Evolutionary conservation across 2,888 invertebrate genomes (phyloP).

Genomic region (Stramonita haemastoma): DNA sequence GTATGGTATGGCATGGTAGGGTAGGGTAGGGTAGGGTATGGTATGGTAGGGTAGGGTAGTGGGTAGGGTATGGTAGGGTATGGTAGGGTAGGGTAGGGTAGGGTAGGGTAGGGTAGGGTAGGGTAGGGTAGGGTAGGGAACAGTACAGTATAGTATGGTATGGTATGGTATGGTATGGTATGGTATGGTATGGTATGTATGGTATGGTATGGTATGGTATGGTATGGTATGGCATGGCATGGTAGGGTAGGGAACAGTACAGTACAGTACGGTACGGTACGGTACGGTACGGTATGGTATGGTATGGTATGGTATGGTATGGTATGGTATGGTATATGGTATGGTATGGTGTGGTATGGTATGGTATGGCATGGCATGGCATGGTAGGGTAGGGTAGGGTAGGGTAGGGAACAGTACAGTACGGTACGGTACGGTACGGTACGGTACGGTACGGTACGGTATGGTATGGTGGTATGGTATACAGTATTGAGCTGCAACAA

Average conservation of each 20-base stretch:
- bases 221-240: not conserved
- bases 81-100: too few species aligned
- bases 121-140: too few species aligned
- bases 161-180: not conserved
- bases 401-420: not conserved
- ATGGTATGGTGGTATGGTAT: not conserved
- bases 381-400: constrained; percentile 21
- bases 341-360: not conserved
- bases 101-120: too few species aligned
- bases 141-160: not conserved
- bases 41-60: too few species aligned
- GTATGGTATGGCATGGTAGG: too few species aligned
- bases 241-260: not conserved
- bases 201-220: not conserved
- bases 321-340: not conserved
- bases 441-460: not conserved
- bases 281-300: not conserved
- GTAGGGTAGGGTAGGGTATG: too few species aligned
- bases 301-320: not conserved
- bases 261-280: not conserved
- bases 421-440: not conserved
- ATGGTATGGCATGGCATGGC: constrained; percentile 16
- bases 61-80: too few species aligned
- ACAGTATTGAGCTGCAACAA: too few species aligned
- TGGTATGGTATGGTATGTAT: not conserved